Evolutionary conservation across 2,113 vertebrate species (phyloP).

Genomic region (Pluvialis apricaria): DNA sequence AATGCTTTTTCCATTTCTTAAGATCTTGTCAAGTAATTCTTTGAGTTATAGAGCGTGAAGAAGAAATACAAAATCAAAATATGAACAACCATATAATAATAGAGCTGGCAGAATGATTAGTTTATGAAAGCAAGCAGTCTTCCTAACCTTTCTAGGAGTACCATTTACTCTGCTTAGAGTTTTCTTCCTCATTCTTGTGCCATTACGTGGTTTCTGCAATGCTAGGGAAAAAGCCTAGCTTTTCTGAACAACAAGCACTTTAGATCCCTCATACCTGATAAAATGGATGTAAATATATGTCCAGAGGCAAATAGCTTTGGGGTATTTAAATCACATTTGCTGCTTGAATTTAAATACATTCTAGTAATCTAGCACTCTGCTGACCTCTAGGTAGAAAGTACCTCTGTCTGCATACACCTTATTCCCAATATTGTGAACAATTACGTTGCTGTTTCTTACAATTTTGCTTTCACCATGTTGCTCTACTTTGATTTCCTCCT

Average conservation of each 20-base stretch:
- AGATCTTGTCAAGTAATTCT: background rate
- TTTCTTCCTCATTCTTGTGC: background rate
- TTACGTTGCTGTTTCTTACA: constrained; percentile 2
- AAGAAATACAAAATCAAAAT: background rate
- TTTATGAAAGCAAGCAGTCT: background rate
- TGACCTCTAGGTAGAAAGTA: background rate
- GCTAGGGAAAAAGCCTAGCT: background rate
- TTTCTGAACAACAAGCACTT: background rate
- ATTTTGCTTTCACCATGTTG: constrained; percentile 10
- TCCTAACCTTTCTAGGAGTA: background rate
- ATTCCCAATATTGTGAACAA: background rate
- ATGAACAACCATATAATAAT: background rate
- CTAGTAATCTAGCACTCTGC: background rate
- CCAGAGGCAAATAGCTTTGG: background rate
- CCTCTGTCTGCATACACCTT: background rate
- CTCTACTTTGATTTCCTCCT: constrained; percentile 54
- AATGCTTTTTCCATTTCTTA: background rate
- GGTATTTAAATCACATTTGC: background rate
- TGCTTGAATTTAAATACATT: background rate
- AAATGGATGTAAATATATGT: background rate
- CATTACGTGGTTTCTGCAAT: background rate
- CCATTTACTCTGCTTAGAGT: background rate
- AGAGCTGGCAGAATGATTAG: background rate
- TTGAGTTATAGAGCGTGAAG: background rate
- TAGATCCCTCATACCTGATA: background rate